Evolutionary conservation across 2,113 vertebrate species (phyloP).

Genomic region (Lipotes vexillifer): DNA sequence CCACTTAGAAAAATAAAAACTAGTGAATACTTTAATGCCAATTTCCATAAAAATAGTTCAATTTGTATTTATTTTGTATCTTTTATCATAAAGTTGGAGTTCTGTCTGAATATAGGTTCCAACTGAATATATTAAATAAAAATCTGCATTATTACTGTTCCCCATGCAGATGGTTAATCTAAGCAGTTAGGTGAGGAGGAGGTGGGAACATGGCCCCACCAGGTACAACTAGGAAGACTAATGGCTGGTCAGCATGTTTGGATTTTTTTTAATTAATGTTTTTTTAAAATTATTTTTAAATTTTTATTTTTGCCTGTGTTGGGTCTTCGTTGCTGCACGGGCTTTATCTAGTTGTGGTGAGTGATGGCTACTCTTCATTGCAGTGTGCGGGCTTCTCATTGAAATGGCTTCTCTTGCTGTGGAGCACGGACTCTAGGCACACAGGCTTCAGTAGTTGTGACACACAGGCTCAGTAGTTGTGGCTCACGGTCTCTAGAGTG

Average conservation of each 20-base stretch:
- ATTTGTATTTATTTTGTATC: background rate
- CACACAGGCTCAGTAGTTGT: no score
- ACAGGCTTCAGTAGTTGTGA: no score
- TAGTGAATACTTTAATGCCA: background rate
- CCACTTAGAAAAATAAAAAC: background rate
- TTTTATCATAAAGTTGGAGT: background rate
- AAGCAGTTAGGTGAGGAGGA: background rate
- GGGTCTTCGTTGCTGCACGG: no score
- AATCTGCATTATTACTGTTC: background rate
- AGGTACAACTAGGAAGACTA: background rate
- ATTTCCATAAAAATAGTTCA: background rate
- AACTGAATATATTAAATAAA: background rate
- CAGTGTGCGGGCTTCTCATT: no score
- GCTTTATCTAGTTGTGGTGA: no score
- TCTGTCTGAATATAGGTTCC: background rate
- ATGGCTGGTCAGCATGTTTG: background rate
- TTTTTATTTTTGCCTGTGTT: no score
- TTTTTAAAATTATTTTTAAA: rapidly evolving
- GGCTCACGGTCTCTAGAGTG: no score
- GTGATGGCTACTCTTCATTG: no score
- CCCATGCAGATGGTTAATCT: background rate
- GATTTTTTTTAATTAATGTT: background rate
- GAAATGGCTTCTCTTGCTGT: no score
- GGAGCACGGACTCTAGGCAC: no score
- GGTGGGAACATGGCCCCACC: background rate